Percentiles rank a stretch among this genome's conserved stretches.
Evolutionary conservation across 2,888 invertebrate species (phyloP).

Genomic region (Phorcus lineatus): DNA sequence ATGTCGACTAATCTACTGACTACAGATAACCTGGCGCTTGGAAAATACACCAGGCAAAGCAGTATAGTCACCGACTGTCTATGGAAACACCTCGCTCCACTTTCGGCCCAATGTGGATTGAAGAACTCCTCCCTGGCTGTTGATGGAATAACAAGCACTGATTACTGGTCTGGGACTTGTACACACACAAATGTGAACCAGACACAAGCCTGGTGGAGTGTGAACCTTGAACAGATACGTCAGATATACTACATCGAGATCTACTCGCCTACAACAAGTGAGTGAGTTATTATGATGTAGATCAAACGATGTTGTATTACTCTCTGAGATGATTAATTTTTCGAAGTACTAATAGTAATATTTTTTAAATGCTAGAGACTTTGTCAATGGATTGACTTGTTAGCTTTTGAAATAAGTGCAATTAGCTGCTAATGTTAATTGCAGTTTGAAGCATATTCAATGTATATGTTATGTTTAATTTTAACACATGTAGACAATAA

Average conservation of each 20-base stretch:
- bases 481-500: too few relatives aligned
- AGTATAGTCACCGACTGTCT: background rate
- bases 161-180: background rate
- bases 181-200: background rate
- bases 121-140: conserved; percentile 1
- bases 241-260: background rate
- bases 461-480: too few relatives aligned
- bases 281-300: background rate
- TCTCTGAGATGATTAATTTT: too few relatives aligned
- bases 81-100: background rate
- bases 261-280: background rate
- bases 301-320: too few relatives aligned
- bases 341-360: too few relatives aligned
- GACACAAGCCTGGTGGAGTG: background rate
- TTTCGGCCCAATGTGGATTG: background rate
- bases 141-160: background rate
- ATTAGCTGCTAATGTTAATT: too few relatives aligned
- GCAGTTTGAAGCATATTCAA: too few relatives aligned
- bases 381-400: too few relatives aligned
- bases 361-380: too few relatives aligned
- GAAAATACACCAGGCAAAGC: background rate
- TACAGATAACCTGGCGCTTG: background rate
- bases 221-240: background rate
- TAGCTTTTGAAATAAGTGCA: too few relatives aligned
- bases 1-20: background rate